These are phyloP conservation scores for Chlamydotis undulata DNA, from an alignment of 2,113 vertebrate genomes.

Conservation along the genomic window DNA sequence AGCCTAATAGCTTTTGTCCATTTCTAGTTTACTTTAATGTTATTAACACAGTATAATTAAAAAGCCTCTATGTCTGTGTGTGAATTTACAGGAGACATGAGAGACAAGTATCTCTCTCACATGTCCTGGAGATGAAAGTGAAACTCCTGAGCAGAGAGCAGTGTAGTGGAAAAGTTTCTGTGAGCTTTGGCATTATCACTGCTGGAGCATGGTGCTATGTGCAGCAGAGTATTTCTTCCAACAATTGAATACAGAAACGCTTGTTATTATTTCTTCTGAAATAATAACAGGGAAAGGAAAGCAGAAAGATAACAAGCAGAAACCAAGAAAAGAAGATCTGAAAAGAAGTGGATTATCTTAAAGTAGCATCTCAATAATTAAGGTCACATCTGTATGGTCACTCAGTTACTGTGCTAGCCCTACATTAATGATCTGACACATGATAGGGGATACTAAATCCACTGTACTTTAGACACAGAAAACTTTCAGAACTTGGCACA, in stretches of 20 bases:
- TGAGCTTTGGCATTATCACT: neutral
- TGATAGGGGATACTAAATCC: neutral
- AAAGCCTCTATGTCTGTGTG: neutral
- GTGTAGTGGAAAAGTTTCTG: neutral
- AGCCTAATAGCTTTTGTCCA: neutral
- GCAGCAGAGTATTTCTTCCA: neutral
- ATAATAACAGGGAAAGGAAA: neutral
- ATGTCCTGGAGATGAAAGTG: neutral
- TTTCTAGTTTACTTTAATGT: neutral
- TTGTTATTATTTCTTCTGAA: neutral
- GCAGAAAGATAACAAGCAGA: neutral
- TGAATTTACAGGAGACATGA: neutral
- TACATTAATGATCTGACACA: neutral
- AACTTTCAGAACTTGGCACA: neutral
- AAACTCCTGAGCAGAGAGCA: neutral
- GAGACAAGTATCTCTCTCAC: neutral
- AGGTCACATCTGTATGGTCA: neutral
- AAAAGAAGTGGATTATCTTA: neutral
- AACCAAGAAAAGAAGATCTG: neutral
- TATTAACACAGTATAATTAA: neutral
- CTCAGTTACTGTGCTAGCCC: neutral
- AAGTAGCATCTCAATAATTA: neutral
- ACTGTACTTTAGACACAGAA: neutral
- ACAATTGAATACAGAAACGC: neutral
- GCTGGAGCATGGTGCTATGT: neutral